Percentiles rank a stretch among this genome's conserved stretches.
Evolutionary conservation across 2,888 invertebrate genomes (phyloP).

Genomic region (Caenorhabditis angaria): DNA sequence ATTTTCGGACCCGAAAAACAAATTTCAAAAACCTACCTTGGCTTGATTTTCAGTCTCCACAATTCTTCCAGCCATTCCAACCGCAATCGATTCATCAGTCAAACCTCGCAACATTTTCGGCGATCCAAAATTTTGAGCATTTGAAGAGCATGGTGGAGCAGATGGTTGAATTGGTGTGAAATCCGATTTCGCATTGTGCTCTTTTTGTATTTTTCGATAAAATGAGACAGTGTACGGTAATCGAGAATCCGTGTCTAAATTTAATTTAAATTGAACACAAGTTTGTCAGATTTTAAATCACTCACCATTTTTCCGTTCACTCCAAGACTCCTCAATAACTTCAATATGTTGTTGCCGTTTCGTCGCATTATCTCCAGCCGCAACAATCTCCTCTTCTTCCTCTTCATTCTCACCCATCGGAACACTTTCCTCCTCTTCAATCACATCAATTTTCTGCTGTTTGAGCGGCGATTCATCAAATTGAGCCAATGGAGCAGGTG

Average conservation of each 20-base stretch:
- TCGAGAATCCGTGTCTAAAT: conserved; percentile 13
- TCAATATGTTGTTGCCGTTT: background rate
- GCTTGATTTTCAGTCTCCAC: conserved; percentile 11
- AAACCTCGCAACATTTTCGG: conserved; percentile 21
- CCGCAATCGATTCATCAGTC: conserved; percentile 1
- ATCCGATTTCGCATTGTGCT: conserved; percentile 13
- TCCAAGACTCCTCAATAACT: background rate
- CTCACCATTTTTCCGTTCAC: conserved; percentile 1
- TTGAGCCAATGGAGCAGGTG: conserved; percentile 19
- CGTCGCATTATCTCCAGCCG: conserved; percentile 7
- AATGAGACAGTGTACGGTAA: conserved; percentile 50
- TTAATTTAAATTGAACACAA: background rate
- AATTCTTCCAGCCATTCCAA: conserved; percentile 7
- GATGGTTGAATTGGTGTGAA: conserved; percentile 23
- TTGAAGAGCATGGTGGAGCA: conserved; percentile 11
- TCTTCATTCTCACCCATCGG: conserved; percentile 20
- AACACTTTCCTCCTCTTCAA: conserved; percentile 31
- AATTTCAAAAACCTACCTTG: no score
- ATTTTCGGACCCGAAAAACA: no score
- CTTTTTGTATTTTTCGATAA: conserved; percentile 40
- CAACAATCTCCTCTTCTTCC: conserved; percentile 6
- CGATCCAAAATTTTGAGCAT: conserved; percentile 15
- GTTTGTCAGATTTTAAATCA: background rate
- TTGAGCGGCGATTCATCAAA: conserved; percentile 9
- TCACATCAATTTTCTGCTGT: conserved; percentile 13